These are phyloP conservation scores for Mustela lutreola DNA, from an alignment of 2,113 vertebrate species.

Conservation along the genomic window DNA sequence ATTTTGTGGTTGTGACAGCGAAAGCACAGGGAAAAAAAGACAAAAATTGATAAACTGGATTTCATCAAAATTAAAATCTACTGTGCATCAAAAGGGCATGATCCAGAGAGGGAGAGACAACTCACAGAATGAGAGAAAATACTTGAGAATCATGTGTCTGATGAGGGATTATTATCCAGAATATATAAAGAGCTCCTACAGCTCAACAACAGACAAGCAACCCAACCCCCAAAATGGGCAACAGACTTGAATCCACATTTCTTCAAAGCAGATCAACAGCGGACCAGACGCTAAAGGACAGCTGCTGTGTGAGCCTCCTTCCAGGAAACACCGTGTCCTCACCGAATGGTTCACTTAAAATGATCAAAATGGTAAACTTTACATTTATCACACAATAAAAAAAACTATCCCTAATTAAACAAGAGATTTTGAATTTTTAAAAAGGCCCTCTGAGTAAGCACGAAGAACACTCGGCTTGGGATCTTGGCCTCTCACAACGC, in stretches of 20 bases:
- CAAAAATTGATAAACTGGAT: neutral
- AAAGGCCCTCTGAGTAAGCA: neutral
- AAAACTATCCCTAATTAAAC: neutral
- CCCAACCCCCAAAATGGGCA: neutral
- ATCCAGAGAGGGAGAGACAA: neutral
- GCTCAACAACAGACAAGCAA: neutral
- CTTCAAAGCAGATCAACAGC: neutral
- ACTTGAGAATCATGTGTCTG: neutral
- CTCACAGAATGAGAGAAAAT: neutral
- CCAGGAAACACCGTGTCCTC: neutral
- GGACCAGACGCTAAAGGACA: neutral
- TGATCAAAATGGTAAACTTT: neutral
- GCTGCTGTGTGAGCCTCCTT: neutral
- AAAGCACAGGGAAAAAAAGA: neutral
- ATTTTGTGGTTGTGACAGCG: neutral
- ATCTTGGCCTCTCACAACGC: neutral
- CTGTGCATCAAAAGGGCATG: neutral
- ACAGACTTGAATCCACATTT: neutral
- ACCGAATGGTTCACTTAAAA: neutral
- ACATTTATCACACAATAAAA: neutral
- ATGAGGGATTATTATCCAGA: neutral
- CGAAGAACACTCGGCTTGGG: neutral
- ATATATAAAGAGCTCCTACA: neutral
- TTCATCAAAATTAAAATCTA: neutral
- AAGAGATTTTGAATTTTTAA: neutral